phyloP scores from a whole-genome alignment of 2,113 vertebrate species.

The Butorides virescens region DNA sequence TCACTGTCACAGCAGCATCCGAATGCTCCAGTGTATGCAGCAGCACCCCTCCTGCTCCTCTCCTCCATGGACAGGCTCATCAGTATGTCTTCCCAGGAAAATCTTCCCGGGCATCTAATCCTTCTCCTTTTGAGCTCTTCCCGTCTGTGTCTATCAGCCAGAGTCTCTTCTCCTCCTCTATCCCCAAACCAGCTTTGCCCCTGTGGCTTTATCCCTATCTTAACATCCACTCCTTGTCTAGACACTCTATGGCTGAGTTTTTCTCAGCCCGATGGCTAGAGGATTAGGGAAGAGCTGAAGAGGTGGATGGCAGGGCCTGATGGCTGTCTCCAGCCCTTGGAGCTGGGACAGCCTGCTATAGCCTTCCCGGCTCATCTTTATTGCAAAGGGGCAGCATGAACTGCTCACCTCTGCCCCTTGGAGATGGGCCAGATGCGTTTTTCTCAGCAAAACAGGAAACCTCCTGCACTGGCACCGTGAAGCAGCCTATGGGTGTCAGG shows the following conservation, averaged over 20 bases:
- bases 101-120: background rate
- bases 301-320: background rate
- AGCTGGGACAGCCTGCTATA: background rate
- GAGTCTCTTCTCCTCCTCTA: background rate
- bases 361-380: fast-evolving
- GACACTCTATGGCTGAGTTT: background rate
- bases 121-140: background rate
- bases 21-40: background rate
- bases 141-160: background rate
- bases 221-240: background rate
- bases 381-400: background rate
- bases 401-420: background rate
- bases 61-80: background rate
- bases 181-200: background rate
- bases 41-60: background rate
- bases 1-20: background rate
- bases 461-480: background rate
- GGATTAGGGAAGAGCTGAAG: background rate
- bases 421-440: fast-evolving
- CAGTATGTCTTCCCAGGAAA: background rate
- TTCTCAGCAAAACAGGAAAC: background rate
- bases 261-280: background rate
- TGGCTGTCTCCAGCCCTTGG: fast-evolving
- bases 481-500: background rate
- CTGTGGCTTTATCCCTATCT: background rate